Percentiles rank a stretch among this genome's conserved stretches.
These are phyloP conservation scores for Acanthosepion pharaonis DNA, from an alignment of 2,888 invertebrate genomes.

Conservation along the genomic window DNA sequence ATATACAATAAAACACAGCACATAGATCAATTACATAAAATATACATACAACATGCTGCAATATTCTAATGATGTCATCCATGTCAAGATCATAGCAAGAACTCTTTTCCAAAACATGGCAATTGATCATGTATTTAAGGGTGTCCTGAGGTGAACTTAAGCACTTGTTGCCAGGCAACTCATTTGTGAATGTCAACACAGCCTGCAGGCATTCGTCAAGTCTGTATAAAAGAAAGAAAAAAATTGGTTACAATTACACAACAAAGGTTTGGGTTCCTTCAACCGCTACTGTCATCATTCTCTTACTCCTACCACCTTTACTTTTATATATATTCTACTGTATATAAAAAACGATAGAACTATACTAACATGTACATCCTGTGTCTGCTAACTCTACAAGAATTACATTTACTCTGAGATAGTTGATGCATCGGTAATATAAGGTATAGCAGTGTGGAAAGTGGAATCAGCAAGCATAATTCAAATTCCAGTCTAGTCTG, in stretches of 20 bases:
- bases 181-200: conserved; percentile 63
- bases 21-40: neutral
- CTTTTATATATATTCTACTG: too few relatives aligned
- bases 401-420: too few relatives aligned
- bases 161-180: conserved; percentile 62
- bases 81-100: conserved; percentile 71
- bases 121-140: conserved; percentile 65
- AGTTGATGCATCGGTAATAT: too few relatives aligned
- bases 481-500: too few relatives aligned
- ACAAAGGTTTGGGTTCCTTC: neutral
- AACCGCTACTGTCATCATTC: neutral
- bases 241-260: neutral
- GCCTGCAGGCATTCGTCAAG: conserved; percentile 66
- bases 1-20: too few relatives aligned
- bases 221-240: conserved; percentile 53
- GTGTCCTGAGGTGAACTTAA: conserved; percentile 68
- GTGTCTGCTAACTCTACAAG: too few relatives aligned
- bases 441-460: too few relatives aligned
- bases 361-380: too few relatives aligned
- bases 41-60: conserved; percentile 66
- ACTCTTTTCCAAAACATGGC: conserved; percentile 68
- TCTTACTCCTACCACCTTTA: too few relatives aligned
- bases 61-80: conserved; percentile 67
- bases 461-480: too few relatives aligned
- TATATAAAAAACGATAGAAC: too few relatives aligned